Evolutionary conservation across 2,888 invertebrate genomes (phyloP), one percentile per base, ranked within the genome.

Genomic region (Thereva nobilitata): DNA sequence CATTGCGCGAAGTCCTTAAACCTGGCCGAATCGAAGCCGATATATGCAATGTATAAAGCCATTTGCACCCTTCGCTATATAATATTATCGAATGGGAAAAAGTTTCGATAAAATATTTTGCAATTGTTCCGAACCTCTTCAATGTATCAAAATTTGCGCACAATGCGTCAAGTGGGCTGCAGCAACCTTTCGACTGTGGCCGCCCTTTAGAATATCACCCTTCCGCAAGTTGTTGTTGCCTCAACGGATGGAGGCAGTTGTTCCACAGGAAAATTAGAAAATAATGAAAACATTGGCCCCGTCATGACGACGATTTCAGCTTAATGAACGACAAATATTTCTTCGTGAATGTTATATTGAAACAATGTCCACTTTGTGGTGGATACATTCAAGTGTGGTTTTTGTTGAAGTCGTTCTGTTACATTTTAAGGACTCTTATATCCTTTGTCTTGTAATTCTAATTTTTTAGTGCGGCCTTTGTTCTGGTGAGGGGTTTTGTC

Each of bases 141-240:
- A 67, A 57, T 69, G 69, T 69, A 69, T 69, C 69, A 67, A 69
- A 69, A 69, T 69, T 67, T 69, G 59, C 52, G 57, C 50, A 40
- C 44, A 55, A 61, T 40, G 52, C 35, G 23, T 66, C 50, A 56
- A 68, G 68, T 63, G 68, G 63, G 34, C 12, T 23, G 9, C 12
- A 44, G 35, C 37, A 53, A 64, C 42, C 53, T 64, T 44, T 23
- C 45, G 44, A 23, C 50, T 34, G 44, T 42, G 35, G 41, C 34
- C 45, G 38, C 12, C 64, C 53, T 64, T 54, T 45, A 45, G 34
- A 63, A 7, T 50, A 50, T 50, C 23, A 34, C 23, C 23, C 38
- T 63, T 49, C 41, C 49, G 47, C 23, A 12, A 37, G 47, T 38
- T 47, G 59, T 37, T 59, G 59, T 59, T 41, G 55, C 55, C 44